These are phyloP conservation scores for Scomberomorus guttatus DNA, from an alignment of 2,797 vertebrate genomes.

Conservation along the genomic window DNA sequence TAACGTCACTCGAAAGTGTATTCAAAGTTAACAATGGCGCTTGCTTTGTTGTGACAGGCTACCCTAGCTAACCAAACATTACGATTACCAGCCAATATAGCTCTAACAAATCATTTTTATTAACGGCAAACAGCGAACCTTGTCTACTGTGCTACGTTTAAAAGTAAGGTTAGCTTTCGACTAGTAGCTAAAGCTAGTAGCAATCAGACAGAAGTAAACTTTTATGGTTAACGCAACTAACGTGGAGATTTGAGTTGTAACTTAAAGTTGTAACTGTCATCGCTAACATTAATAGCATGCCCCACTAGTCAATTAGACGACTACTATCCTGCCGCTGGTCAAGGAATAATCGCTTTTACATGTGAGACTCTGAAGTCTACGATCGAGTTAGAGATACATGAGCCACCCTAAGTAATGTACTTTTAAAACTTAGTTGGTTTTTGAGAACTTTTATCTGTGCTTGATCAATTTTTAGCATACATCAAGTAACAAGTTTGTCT, in stretches of 20 bases:
- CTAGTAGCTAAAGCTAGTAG: not conserved
- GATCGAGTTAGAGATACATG: not conserved
- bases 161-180: not conserved
- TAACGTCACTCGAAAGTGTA: not conserved
- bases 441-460: not conserved
- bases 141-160: not conserved
- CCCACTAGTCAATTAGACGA: not conserved
- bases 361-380: not conserved
- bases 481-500: not conserved
- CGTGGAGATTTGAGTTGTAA: not conserved
- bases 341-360: not conserved
- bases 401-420: not conserved
- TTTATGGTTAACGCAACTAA: not conserved
- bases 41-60: not conserved
- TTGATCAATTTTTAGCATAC: not conserved
- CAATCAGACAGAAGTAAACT: not conserved
- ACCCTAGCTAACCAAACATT: not conserved
- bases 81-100: too few relatives aligned
- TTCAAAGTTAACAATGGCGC: not conserved
- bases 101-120: not conserved
- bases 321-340: not conserved
- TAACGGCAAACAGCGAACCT: not conserved
- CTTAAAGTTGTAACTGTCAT: not conserved
- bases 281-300: not conserved
- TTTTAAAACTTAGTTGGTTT: not conserved